phyloP scores from a whole-genome alignment of 2,888 invertebrate species.

The Spodoptera picta region DNA sequence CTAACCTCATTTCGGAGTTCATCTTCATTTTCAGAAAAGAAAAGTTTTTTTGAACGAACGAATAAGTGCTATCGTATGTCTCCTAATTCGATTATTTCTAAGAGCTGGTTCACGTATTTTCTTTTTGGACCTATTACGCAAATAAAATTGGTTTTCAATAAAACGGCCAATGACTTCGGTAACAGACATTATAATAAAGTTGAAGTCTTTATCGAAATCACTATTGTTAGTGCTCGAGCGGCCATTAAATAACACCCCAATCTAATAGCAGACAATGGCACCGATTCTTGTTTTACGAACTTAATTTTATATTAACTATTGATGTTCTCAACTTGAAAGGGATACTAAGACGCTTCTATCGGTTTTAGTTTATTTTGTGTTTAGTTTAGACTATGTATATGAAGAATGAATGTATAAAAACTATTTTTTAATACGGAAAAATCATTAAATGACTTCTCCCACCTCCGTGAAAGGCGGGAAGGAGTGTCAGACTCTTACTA shows the following conservation, averaged over 20 bases:
- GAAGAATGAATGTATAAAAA: no score
- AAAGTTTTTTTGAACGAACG: slow-evolving; percentile 31
- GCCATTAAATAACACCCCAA: slow-evolving; percentile 32
- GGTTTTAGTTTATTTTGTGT: no score
- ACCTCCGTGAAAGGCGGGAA: no score
- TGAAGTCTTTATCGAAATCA: slow-evolving; percentile 35
- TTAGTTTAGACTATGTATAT: no score
- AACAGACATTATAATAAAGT: slow-evolving; percentile 43
- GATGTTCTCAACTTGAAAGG: no score
- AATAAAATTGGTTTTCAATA: slow-evolving; percentile 47
- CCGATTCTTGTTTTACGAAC: no score
- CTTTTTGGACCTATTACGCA: slow-evolving; percentile 33
- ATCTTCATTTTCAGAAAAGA: slow-evolving; percentile 23
- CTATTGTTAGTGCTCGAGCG: slow-evolving; percentile 34
- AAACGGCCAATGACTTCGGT: slow-evolving; percentile 45
- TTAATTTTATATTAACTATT: no score
- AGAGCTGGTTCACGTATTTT: slow-evolving; percentile 18
- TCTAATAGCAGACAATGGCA: slow-evolving; percentile 22
- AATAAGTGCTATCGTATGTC: slow-evolving; percentile 27
- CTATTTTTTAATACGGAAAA: no score
- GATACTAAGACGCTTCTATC: no score
- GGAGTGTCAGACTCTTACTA: no score
- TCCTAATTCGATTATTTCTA: slow-evolving; percentile 34
- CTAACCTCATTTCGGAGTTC: slow-evolving; percentile 37
- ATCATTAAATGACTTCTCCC: no score